Evolutionary conservation across 2,888 invertebrate species (phyloP).

Genomic region (Suillia variegata): DNA sequence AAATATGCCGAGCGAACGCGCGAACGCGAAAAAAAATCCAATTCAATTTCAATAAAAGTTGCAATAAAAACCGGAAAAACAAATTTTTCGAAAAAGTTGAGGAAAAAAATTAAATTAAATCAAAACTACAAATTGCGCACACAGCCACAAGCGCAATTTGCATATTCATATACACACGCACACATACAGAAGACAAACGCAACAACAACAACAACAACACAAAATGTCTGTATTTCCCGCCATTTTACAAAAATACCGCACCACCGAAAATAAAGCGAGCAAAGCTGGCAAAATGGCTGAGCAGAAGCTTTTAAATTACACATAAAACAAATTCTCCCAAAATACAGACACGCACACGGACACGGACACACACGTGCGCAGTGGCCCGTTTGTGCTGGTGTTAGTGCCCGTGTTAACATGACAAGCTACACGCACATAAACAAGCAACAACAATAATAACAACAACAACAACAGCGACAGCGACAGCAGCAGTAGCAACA

Average conservation of each 20-base stretch:
- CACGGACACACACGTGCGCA: conserved; percentile 3
- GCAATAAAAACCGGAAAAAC: too few species aligned
- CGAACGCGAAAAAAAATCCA: conserved; percentile 3
- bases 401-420: conserved; percentile 47
- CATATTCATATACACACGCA: neutral
- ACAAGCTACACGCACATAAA: conserved; percentile 51
- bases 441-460: conserved; percentile 30
- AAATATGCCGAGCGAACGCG: conserved; percentile 4
- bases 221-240: conserved; percentile 15
- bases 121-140: neutral
- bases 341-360: conserved; percentile 17
- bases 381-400: conserved; percentile 29
- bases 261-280: too few species aligned
- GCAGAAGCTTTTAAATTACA: conserved; percentile 12
- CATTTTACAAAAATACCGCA: conserved; percentile 12
- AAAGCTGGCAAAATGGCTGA: neutral
- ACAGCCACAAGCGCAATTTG: neutral
- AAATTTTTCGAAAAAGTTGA: too few species aligned
- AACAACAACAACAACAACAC: neutral
- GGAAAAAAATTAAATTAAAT: too few species aligned
- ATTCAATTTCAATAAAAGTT: conserved; percentile 8
- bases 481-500: too few species aligned
- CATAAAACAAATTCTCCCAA: conserved; percentile 16
- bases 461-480: too few species aligned
- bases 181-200: neutral